These are phyloP conservation scores for Galerucella calmariensis DNA, from an alignment of 2,888 invertebrate genomes.

Conservation along the genomic window DNA sequence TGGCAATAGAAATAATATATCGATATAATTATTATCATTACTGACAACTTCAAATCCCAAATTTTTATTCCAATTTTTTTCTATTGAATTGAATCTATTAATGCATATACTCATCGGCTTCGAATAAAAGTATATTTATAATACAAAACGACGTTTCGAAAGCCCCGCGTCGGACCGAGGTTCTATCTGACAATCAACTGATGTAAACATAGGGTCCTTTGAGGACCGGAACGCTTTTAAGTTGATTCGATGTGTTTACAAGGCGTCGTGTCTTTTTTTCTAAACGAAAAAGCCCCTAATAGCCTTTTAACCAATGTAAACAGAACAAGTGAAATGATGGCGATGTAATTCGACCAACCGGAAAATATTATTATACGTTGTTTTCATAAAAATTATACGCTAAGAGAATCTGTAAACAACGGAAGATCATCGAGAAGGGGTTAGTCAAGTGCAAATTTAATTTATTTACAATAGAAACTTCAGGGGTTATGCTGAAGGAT, in stretches of 20 bases:
- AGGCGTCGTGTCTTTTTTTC: constrained; percentile 9
- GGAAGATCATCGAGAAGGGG: constrained; percentile 15
- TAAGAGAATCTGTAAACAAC: constrained; percentile 45
- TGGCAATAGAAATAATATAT: too few relatives aligned
- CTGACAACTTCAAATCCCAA: too few relatives aligned
- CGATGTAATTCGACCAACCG: constrained; percentile 51
- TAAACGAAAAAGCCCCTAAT: constrained; percentile 38
- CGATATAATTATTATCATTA: too few relatives aligned
- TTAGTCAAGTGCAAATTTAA: not conserved
- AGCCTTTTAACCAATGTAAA: constrained; percentile 59
- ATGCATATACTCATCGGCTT: not conserved
- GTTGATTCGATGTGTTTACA: constrained; percentile 34
- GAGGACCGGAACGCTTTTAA: constrained; percentile 42
- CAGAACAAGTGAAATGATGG: constrained; percentile 55
- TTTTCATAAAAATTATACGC: constrained; percentile 42
- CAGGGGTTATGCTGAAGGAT: not conserved
- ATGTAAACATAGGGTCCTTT: constrained; percentile 45
- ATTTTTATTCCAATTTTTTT: too few relatives aligned
- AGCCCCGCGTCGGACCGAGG: not conserved
- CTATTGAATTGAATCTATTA: too few relatives aligned
- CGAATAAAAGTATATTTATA: not conserved
- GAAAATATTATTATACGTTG: constrained; percentile 46
- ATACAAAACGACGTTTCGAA: not conserved
- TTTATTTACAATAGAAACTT: not conserved
- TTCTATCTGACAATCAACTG: constrained; percentile 34